phyloP scores from a whole-genome alignment of 2,113 vertebrate species.

The Planiliza haematocheilus region DNA sequence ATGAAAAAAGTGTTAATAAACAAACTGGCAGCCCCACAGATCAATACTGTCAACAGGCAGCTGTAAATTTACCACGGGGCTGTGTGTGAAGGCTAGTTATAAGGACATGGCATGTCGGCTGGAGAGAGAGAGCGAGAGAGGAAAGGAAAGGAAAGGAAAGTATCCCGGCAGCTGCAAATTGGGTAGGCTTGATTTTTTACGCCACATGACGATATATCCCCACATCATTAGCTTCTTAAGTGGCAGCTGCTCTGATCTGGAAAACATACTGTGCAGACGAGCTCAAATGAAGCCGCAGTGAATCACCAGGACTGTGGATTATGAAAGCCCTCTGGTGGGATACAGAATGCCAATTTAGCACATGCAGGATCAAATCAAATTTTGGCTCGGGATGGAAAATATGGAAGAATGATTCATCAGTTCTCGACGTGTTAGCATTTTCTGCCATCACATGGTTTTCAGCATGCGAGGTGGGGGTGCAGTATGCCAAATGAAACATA shows the following conservation, averaged over 20 bases:
- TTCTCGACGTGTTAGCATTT: conserved; percentile 5
- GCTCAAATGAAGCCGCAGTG: conserved; percentile 30
- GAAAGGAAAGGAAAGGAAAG: not conserved
- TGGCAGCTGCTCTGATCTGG: conserved; percentile 52
- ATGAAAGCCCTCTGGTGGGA: conserved; percentile 33
- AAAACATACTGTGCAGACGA: conserved; percentile 50
- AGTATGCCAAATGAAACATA: not conserved
- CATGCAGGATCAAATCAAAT: conserved; percentile 28
- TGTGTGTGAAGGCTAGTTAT: conserved; percentile 1
- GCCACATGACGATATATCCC: conserved; percentile 27
- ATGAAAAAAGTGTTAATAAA: conserved; percentile 52
- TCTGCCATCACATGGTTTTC: not conserved
- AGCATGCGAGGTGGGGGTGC: not conserved
- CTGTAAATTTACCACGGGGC: conserved; percentile 53
- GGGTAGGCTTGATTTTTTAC: conserved; percentile 26
- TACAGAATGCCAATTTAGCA: conserved; percentile 14
- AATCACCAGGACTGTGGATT: conserved; percentile 33
- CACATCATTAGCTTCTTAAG: conserved; percentile 50
- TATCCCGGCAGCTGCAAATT: conserved; percentile 24
- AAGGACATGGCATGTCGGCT: conserved; percentile 20
- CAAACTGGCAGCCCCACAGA: conserved; percentile 41
- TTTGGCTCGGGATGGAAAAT: conserved; percentile 32
- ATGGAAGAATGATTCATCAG: conserved; percentile 29
- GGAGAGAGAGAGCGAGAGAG: not conserved
- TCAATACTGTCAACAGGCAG: conserved; percentile 54